These are phyloP conservation scores for Lethenteron camtschaticum DNA, from an alignment of 2,113 vertebrate species.

Conservation along the genomic window DNA sequence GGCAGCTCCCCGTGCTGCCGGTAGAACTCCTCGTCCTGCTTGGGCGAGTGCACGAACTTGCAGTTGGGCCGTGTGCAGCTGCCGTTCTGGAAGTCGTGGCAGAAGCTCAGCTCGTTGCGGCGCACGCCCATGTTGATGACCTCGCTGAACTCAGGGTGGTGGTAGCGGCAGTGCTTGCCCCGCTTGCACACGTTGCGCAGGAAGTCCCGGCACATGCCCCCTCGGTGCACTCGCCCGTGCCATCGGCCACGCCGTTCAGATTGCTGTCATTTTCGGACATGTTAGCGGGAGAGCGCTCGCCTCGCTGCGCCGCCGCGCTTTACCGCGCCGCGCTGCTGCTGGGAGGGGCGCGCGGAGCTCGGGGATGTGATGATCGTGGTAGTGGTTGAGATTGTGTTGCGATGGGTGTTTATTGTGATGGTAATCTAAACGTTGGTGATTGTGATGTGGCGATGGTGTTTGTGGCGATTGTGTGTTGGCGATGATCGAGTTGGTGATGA, in stretches of 20 bases:
- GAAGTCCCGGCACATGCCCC: constrained; percentile 64
- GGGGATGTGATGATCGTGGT: too few species aligned
- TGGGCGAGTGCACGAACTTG: constrained; percentile 80
- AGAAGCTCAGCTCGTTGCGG: constrained; percentile 94
- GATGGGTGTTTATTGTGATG: too few species aligned
- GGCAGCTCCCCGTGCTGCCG: constrained; percentile 79
- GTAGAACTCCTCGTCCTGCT: constrained; percentile 89
- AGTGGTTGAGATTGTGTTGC: too few species aligned
- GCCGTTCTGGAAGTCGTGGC: constrained; percentile 91
- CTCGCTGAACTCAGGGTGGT: constrained; percentile 68
- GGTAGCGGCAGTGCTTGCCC: constrained; percentile 80
- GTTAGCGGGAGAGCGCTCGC: too few species aligned
- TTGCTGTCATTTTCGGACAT: constrained; percentile 4
- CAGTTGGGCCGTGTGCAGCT: constrained; percentile 74
- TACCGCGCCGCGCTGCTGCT: too few species aligned
- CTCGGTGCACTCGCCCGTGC: constrained; percentile 18
- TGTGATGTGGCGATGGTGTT: too few species aligned
- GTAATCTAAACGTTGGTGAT: too few species aligned
- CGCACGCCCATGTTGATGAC: constrained; percentile 76
- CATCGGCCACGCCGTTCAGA: constrained; percentile 19
- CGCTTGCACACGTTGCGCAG: constrained; percentile 83
- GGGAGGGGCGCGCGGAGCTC: too few species aligned
- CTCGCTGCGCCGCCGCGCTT: too few species aligned
- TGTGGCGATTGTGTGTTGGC: too few species aligned
- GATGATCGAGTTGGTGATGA: too few species aligned